Evolutionary conservation across 2,888 invertebrate genomes (phyloP).

Genomic region (Electrophaes corylata): DNA sequence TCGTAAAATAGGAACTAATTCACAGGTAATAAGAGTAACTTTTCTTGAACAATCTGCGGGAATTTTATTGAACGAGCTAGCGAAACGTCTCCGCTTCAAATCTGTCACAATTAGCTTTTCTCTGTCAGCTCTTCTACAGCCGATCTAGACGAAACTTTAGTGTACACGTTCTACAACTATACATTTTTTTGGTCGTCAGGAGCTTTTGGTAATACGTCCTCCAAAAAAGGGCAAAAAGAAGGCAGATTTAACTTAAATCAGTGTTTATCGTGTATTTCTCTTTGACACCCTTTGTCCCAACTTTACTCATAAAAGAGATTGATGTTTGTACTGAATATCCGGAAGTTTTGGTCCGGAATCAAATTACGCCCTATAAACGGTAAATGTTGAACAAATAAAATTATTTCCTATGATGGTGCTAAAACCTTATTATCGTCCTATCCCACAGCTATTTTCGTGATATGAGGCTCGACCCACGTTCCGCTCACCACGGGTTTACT

Average conservation of each 20-base stretch:
- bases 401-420: conserved; percentile 21
- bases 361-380: conserved; percentile 17
- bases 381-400: conserved; percentile 18
- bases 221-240: too few relatives aligned
- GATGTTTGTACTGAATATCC: too few relatives aligned
- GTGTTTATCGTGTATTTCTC: not conserved
- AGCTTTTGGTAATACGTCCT: too few relatives aligned
- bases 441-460: conserved; percentile 23
- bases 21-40: not conserved
- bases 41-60: not conserved
- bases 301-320: too few relatives aligned
- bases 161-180: too few relatives aligned
- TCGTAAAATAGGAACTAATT: not conserved
- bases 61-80: too few relatives aligned
- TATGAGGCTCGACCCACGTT: conserved; percentile 35
- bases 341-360: conserved; percentile 6
- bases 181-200: too few relatives aligned
- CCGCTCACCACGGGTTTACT: conserved; percentile 42
- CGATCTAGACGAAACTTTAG: too few relatives aligned
- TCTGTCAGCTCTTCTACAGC: too few relatives aligned
- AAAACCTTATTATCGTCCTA: conserved; percentile 28
- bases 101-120: too few relatives aligned
- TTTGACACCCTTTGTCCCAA: not conserved
- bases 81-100: too few relatives aligned
- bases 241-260: too few relatives aligned